phyloP scores from a whole-genome alignment of 2,888 invertebrate genomes.

The Formica aserva region DNA sequence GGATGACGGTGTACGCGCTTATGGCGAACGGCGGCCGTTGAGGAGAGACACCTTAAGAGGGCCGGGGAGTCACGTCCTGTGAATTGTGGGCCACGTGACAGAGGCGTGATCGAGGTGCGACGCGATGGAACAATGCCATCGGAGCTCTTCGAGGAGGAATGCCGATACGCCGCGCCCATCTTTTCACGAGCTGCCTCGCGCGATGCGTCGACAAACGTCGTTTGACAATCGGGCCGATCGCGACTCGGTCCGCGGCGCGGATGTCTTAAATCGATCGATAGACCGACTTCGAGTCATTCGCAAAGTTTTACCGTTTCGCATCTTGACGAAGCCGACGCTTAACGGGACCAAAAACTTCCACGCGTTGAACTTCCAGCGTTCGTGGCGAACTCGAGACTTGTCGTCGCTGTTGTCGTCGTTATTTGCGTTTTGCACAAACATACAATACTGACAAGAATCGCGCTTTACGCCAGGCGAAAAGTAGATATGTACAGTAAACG shows the following conservation, averaged over 20 bases:
- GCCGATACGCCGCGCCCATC: slow-evolving; percentile 84
- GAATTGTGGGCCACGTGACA: slow-evolving; percentile 85
- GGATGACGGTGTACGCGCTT: slow-evolving; percentile 38
- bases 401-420: not conserved
- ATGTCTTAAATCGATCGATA: slow-evolving; percentile 43
- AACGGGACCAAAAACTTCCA: slow-evolving; percentile 61
- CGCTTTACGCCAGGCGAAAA: not conserved
- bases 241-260: slow-evolving; percentile 11
- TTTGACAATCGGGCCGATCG: slow-evolving; percentile 34
- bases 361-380: slow-evolving; percentile 51
- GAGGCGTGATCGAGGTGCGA: slow-evolving; percentile 86
- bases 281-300: slow-evolving; percentile 8
- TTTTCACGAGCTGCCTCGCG: slow-evolving; percentile 71
- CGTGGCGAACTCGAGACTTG: not conserved
- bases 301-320: slow-evolving; percentile 61
- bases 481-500: not conserved
- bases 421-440: not conserved
- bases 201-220: slow-evolving; percentile 49
- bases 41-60: slow-evolving; percentile 63
- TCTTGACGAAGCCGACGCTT: slow-evolving; percentile 54
- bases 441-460: not conserved
- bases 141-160: slow-evolving; percentile 85
- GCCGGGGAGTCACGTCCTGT: slow-evolving; percentile 83
- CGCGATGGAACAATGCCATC: slow-evolving; percentile 86
- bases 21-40: slow-evolving; percentile 56